Evolutionary conservation across 2,113 vertebrate species (phyloP).

Genomic region (Nematolebias whitei): DNA sequence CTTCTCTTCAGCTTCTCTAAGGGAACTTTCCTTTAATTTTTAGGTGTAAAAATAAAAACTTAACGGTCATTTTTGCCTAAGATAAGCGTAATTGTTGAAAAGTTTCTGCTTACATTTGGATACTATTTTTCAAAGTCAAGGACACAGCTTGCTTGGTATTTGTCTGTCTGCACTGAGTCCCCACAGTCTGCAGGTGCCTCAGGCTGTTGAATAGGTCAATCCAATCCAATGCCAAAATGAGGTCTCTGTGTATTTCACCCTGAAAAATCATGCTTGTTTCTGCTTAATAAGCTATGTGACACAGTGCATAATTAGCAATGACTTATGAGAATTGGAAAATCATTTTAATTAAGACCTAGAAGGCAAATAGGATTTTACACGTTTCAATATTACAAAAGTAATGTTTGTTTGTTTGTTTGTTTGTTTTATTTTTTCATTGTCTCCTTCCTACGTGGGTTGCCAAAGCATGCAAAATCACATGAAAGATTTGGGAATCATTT

Average conservation of each 20-base stretch:
- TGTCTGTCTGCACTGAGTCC: slow-evolving; percentile 2
- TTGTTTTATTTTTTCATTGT: no score
- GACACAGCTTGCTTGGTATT: slow-evolving; percentile 9
- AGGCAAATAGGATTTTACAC: neutral
- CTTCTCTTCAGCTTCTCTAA: neutral
- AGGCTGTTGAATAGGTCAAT: slow-evolving; percentile 48
- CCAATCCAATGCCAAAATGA: slow-evolving; percentile 27
- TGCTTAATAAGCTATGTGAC: slow-evolving; percentile 17
- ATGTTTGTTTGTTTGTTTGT: no score
- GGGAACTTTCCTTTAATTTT: no score
- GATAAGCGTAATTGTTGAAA: neutral
- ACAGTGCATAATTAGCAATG: neutral
- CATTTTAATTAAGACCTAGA: neutral
- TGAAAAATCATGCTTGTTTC: slow-evolving; percentile 31
- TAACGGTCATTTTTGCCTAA: neutral
- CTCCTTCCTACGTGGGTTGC: no score
- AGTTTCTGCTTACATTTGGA: slow-evolving; percentile 7
- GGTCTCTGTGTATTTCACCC: slow-evolving; percentile 22
- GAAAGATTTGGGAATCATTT: no score
- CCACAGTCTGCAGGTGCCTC: slow-evolving; percentile 37
- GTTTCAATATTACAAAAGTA: neutral
- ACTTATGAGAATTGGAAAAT: slow-evolving; percentile 8
- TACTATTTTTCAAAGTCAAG: slow-evolving; percentile 25
- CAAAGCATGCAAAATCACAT: no score
- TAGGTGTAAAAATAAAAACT: neutral